These are phyloP conservation scores for Hedya salicella DNA, from an alignment of 2,888 invertebrate genomes.

Conservation along the genomic window DNA sequence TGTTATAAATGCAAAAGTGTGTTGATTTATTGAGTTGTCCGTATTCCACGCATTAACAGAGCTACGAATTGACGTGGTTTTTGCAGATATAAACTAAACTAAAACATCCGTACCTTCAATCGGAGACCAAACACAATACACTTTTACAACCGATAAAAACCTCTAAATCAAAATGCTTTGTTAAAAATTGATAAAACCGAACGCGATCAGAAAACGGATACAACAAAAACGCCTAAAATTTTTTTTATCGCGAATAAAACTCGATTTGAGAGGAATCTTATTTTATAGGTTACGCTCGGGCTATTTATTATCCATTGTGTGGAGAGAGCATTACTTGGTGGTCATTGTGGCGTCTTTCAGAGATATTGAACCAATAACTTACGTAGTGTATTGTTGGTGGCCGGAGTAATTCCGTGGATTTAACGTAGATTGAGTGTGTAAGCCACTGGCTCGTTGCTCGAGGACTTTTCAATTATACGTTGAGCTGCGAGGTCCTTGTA, in stretches of 20 bases:
- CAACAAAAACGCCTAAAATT: constrained; percentile 15
- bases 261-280: constrained; percentile 34
- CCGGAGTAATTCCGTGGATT: constrained; percentile 43
- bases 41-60: no score
- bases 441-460: background rate
- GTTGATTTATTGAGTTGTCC: no score
- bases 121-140: constrained; percentile 12
- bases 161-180: constrained; percentile 26
- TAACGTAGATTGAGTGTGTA: constrained; percentile 26
- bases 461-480: constrained; percentile 16
- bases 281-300: constrained; percentile 44
- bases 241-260: constrained; percentile 39
- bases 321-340: constrained; percentile 50
- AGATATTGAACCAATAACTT: constrained; percentile 76
- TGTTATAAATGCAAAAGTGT: no score
- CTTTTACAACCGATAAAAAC: constrained; percentile 27
- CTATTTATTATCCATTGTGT: constrained; percentile 70
- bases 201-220: constrained; percentile 28
- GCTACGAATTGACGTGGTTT: no score
- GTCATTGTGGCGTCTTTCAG: constrained; percentile 66
- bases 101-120: constrained; percentile 16
- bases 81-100: no score
- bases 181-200: constrained; percentile 37
- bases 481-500: constrained; percentile 4
- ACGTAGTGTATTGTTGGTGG: constrained; percentile 60